Evolutionary conservation across 23 tunicate genomes (phyloP).

Genomic region (Halocynthia aurantium): DNA sequence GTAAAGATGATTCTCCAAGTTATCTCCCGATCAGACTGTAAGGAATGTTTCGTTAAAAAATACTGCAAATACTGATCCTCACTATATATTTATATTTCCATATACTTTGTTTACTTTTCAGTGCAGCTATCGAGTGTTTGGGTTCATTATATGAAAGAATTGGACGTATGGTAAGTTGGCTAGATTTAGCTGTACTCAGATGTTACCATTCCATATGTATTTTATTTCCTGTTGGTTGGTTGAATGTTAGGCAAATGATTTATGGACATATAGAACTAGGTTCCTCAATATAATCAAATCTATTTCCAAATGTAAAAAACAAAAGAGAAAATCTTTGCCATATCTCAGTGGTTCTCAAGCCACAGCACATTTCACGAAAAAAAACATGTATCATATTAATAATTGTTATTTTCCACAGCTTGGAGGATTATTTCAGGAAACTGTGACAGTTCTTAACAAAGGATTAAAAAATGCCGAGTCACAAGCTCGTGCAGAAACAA

Average conservation of each 20-base stretch:
- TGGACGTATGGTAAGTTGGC: constrained; percentile 79
- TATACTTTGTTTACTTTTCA: constrained; percentile 12
- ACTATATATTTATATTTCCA: background rate
- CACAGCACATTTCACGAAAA: too few relatives aligned
- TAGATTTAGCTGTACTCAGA: background rate
- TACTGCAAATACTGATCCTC: background rate
- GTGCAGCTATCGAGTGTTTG: constrained; percentile 73
- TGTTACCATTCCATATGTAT: background rate
- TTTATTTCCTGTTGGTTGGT: background rate
- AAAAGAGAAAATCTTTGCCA: too few relatives aligned
- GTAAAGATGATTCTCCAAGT: constrained; percentile 94
- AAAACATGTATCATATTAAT: too few relatives aligned
- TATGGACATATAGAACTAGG: too few relatives aligned
- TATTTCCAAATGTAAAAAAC: background rate
- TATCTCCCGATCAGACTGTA: constrained; percentile 68
- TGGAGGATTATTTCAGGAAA: constrained; percentile 72
- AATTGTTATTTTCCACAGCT: constrained; percentile 18
- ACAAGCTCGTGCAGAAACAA: constrained; percentile 85
- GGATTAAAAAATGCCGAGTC: constrained; percentile 96
- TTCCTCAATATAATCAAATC: too few relatives aligned
- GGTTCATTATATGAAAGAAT: constrained; percentile 78
- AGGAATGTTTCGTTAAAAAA: background rate
- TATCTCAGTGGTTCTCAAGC: too few relatives aligned
- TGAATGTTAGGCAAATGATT: too few relatives aligned
- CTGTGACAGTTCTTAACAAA: constrained; percentile 72